A percentile compares a stretch with the other conserved stretches of the same genome.
Conservation (phyloP, 2,113 vertebrate species). For the Marmota monax region DNA sequence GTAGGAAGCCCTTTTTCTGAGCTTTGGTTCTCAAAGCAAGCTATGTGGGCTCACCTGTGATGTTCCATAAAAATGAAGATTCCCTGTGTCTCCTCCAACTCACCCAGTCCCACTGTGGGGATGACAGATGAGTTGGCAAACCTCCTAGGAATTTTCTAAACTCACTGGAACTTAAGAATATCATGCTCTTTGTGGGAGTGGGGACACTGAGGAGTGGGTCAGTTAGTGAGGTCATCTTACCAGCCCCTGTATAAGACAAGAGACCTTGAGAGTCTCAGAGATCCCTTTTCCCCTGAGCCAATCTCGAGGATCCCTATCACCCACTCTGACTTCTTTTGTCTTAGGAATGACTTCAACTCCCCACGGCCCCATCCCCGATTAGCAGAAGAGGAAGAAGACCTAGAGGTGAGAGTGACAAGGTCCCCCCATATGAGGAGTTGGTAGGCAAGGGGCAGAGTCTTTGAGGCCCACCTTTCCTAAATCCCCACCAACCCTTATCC, state of each 20-base stretch:
- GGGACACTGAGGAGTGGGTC: background rate
- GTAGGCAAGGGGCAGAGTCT: background rate
- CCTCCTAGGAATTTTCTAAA: background rate
- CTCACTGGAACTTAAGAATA: background rate
- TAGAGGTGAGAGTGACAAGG: background rate
- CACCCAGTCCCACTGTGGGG: background rate
- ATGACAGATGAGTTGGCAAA: background rate
- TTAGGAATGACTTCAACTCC: background rate
- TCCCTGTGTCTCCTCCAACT: background rate
- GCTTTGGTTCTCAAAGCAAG: background rate
- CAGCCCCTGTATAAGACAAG: background rate
- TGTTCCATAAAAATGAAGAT: background rate
- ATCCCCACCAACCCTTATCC: background rate
- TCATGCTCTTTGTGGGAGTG: background rate
- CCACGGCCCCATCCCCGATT: background rate
- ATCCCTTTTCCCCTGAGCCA: background rate
- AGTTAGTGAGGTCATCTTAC: background rate
- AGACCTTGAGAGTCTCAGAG: background rate
- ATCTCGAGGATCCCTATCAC: background rate
- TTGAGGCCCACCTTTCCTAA: background rate
- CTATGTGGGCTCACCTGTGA: background rate
- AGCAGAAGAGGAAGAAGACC: background rate
- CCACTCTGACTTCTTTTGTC: constrained; percentile 7
- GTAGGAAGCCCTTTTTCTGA: background rate
- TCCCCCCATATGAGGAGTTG: background rate